Evolutionary conservation across 2,888 invertebrate genomes (phyloP).

Genomic region (Desoria tigrina): DNA sequence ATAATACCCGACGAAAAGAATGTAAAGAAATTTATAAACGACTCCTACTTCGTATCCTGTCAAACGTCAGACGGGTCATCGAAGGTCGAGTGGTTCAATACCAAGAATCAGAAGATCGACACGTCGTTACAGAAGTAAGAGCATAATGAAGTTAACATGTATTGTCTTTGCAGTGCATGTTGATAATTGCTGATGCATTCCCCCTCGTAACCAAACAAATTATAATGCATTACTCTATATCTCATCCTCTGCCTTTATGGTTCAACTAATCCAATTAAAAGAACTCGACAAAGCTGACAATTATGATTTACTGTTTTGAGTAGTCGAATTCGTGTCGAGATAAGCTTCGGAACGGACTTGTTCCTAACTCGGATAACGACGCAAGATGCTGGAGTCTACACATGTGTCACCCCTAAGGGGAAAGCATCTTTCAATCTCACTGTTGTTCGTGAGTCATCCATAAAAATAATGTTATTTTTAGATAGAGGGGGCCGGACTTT

Average conservation of each 20-base stretch:
- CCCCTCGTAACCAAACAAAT: no score
- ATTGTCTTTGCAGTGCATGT: not conserved
- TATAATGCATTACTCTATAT: no score
- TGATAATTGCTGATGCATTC: no score
- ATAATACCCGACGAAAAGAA: conserved; percentile 46
- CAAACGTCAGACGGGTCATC: conserved; percentile 42
- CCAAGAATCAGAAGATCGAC: conserved; percentile 46
- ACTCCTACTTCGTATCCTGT: conserved; percentile 53
- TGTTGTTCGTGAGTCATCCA: conserved; percentile 51
- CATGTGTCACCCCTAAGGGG: conserved; percentile 44
- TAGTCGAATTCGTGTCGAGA: conserved; percentile 51
- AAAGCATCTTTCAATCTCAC: conserved; percentile 50
- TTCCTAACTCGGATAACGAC: conserved; percentile 52
- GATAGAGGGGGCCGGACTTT: not conserved
- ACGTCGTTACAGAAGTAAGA: conserved; percentile 41
- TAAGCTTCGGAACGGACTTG: conserved; percentile 49
- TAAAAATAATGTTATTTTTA: not conserved
- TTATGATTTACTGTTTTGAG: no score
- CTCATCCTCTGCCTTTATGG: not conserved
- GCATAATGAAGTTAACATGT: not conserved
- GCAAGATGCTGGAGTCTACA: conserved; percentile 50
- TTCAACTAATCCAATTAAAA: not conserved
- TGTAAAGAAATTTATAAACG: conserved; percentile 52
- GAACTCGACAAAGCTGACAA: not conserved
- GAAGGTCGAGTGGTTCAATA: conserved; percentile 46